Percentiles rank a stretch among this genome's conserved stretches.
These are phyloP conservation scores for Brachypodius melanocephalos DNA, from an alignment of 2,113 vertebrate genomes.

Conservation along the genomic window DNA sequence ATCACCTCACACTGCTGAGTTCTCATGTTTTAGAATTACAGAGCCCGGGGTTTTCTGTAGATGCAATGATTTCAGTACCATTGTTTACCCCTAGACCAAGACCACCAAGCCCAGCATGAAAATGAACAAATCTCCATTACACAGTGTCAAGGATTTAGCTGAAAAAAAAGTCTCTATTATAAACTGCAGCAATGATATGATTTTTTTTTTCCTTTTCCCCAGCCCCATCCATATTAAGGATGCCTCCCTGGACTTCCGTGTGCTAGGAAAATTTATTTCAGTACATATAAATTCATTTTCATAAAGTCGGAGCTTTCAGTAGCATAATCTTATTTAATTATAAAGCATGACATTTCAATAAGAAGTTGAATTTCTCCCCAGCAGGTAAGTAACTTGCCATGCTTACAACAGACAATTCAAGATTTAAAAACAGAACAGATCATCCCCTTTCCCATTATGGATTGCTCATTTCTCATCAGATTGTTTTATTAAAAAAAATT, in stretches of 20 bases:
- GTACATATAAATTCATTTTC: not conserved
- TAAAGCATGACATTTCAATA: slow-evolving; percentile 6
- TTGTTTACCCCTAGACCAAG: not conserved
- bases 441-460: not conserved
- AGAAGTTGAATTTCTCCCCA: not conserved
- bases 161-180: not conserved
- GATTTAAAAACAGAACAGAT: not conserved
- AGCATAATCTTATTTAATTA: slow-evolving; percentile 34
- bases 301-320: not conserved
- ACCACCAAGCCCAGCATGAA: not conserved
- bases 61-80: not conserved
- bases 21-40: not conserved
- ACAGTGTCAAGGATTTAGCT: not conserved
- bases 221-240: not conserved
- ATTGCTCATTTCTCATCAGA: not conserved
- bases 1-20: not conserved
- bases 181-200: not conserved
- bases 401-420: not conserved
- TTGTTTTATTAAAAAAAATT: not conserved
- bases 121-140: not conserved
- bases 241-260: not conserved
- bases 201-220: not conserved
- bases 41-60: not conserved
- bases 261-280: not conserved
- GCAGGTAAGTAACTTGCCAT: not conserved